phyloP scores from a whole-genome alignment of 2,888 invertebrate genomes.

The Autographa pulchrina region DNA sequence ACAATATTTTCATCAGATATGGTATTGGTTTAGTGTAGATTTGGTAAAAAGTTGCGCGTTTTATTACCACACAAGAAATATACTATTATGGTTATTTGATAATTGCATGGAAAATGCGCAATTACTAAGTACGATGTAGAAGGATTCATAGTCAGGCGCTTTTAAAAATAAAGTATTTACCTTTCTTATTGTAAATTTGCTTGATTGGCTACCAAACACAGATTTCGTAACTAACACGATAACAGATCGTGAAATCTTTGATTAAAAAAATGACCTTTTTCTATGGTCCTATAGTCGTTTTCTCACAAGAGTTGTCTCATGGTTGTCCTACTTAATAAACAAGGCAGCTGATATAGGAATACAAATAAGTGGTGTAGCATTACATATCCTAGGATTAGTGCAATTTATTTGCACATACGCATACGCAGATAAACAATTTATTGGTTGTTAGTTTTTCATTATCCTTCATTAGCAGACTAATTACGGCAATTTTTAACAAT shows the following conservation, averaged over 20 bases:
- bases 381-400: conserved; percentile 6
- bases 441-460: conserved; percentile 41
- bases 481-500: conserved; percentile 61
- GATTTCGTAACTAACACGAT: background rate
- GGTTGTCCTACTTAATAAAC: background rate
- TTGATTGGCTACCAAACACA: background rate
- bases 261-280: too few relatives aligned
- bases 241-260: background rate
- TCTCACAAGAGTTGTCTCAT: too few relatives aligned
- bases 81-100: background rate
- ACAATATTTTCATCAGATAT: background rate
- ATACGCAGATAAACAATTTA: conserved; percentile 29
- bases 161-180: background rate
- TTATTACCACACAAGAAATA: background rate
- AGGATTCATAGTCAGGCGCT: background rate
- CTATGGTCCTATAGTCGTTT: too few relatives aligned
- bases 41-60: background rate
- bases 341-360: background rate
- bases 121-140: background rate
- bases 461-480: conserved; percentile 44
- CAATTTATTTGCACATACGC: conserved; percentile 20
- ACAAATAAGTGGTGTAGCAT: background rate
- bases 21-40: background rate
- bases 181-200: background rate
- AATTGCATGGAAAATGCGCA: background rate